These are phyloP conservation scores for Zeuzera pyrina DNA, from an alignment of 2,888 invertebrate species.

Conservation along the genomic window DNA sequence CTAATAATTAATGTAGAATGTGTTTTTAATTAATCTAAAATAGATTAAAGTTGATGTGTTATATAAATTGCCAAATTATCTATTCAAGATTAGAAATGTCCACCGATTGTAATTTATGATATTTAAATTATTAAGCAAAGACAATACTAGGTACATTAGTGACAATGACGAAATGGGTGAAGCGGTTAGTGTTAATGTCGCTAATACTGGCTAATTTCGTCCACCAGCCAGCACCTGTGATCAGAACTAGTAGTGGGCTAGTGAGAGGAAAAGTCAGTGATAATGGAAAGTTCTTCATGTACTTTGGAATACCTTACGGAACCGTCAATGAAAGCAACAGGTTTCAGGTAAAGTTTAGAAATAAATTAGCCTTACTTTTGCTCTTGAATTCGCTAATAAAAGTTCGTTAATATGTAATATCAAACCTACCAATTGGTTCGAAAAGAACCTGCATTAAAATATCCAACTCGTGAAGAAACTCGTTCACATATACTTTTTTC, in stretches of 20 bases:
- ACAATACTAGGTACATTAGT: not conserved
- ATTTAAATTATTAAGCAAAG: not conserved
- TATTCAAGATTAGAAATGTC: not conserved
- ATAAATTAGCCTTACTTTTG: too few species aligned
- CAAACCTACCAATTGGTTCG: too few species aligned
- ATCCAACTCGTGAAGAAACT: too few species aligned
- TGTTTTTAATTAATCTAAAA: too few species aligned
- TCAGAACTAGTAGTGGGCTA: slow-evolving; percentile 36
- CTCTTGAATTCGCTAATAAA: too few species aligned
- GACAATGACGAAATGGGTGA: slow-evolving; percentile 27
- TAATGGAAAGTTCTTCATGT: slow-evolving; percentile 44
- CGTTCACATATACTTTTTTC: too few species aligned
- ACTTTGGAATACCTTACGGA: slow-evolving; percentile 57
- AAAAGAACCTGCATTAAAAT: too few species aligned
- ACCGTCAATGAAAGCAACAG: slow-evolving; percentile 44
- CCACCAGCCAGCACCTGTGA: slow-evolving; percentile 47
- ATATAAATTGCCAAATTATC: too few species aligned
- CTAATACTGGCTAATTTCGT: slow-evolving; percentile 45
- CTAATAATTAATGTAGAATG: too few species aligned
- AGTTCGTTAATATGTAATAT: too few species aligned
- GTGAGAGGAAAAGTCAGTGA: slow-evolving; percentile 46
- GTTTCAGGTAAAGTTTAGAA: slow-evolving; percentile 38
- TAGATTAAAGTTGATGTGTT: too few species aligned
- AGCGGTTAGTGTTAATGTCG: slow-evolving; percentile 41
- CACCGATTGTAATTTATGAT: not conserved